These are phyloP conservation scores for Gymnocheta viridis DNA, from an alignment of 2,888 invertebrate species.

Conservation along the genomic window DNA sequence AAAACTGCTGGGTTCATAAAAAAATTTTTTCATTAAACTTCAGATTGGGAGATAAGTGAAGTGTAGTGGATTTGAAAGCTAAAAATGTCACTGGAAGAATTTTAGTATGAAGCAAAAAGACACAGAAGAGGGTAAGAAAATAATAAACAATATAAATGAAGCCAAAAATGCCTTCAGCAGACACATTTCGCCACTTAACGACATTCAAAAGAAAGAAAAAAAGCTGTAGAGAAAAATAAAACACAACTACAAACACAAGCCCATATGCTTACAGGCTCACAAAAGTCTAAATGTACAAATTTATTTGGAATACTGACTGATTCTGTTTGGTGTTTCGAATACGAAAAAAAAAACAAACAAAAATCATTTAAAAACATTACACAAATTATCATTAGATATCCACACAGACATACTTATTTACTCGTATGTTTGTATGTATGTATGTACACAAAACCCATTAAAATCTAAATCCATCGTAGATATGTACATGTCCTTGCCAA, in stretches of 20 bases:
- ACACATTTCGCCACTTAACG: constrained; percentile 56
- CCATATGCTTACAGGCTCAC: background rate
- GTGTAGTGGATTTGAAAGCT: constrained; percentile 38
- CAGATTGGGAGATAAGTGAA: constrained; percentile 34
- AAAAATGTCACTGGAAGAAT: constrained; percentile 44
- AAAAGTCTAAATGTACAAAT: background rate
- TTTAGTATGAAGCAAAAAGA: background rate
- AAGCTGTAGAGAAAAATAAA: background rate
- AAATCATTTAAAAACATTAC: constrained; percentile 51
- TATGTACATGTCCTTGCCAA: background rate
- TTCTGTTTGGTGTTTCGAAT: constrained; percentile 22
- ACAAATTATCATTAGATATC: constrained; percentile 51
- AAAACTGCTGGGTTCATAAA: constrained; percentile 3
- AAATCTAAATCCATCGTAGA: background rate
- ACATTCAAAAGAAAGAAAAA: background rate
- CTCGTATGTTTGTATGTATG: background rate
- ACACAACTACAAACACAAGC: background rate
- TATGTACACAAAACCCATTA: background rate
- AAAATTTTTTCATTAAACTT: constrained; percentile 23
- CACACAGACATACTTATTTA: background rate
- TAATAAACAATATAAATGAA: constrained; percentile 61
- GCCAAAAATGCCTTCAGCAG: constrained; percentile 62
- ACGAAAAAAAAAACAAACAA: constrained; percentile 4
- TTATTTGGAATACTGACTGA: background rate
- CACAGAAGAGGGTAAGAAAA: constrained; percentile 14